These are phyloP conservation scores for Tribolium freemani DNA, from an alignment of 2,888 invertebrate species.

Conservation along the genomic window DNA sequence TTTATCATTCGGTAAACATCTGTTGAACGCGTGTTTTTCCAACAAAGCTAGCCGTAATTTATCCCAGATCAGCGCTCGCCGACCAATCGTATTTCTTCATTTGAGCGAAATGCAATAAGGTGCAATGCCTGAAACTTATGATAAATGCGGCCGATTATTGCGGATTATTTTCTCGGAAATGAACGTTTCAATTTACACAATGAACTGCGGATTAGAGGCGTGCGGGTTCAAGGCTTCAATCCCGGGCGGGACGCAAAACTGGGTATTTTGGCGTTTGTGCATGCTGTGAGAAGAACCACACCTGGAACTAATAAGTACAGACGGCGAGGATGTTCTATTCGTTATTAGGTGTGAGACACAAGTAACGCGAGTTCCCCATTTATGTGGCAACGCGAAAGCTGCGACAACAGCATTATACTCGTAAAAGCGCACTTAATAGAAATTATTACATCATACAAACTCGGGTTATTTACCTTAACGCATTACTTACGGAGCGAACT, in stretches of 20 bases:
- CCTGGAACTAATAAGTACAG: conserved; percentile 47
- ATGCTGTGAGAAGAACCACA: conserved; percentile 39
- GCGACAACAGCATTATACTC: conserved; percentile 41
- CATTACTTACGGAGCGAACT: conserved; percentile 31
- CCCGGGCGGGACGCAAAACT: conserved; percentile 1
- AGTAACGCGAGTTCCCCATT: conserved; percentile 44
- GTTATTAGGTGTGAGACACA: conserved; percentile 46
- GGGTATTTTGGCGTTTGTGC: conserved; percentile 31
- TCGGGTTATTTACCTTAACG: conserved; percentile 40
- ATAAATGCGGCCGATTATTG: conserved; percentile 36
- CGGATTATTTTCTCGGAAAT: conserved; percentile 31
- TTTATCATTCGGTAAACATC: conserved; percentile 35
- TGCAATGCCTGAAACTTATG: conserved; percentile 34
- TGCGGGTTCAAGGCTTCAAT: too few species aligned
- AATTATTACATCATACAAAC: conserved; percentile 41
- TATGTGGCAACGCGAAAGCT: conserved; percentile 40
- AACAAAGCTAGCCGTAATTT: conserved; percentile 34
- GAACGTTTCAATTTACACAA: conserved; percentile 35
- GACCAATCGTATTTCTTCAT: conserved; percentile 44
- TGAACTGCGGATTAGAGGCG: background rate
- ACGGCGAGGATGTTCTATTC: conserved; percentile 45
- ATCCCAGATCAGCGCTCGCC: conserved; percentile 20
- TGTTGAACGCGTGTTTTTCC: conserved; percentile 35
- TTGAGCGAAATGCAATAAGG: conserved; percentile 36
- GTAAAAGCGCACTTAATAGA: conserved; percentile 42